phyloP scores from a whole-genome alignment of 2,888 invertebrate genomes.

The Steinernema hermaphroditum region DNA sequence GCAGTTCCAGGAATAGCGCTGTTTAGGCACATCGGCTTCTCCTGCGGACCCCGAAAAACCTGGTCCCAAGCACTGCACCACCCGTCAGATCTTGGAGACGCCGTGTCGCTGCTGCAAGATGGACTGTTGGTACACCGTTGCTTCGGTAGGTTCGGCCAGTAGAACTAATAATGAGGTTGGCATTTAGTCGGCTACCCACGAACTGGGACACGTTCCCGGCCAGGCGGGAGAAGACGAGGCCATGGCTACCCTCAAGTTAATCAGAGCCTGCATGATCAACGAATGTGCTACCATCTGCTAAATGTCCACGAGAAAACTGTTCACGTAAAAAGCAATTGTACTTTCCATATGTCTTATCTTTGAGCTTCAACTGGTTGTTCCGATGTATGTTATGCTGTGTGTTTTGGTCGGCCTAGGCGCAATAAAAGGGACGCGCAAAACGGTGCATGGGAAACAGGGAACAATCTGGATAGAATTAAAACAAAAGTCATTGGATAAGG shows the following conservation, averaged over 20 bases:
- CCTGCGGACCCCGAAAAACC: neutral
- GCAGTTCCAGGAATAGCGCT: too few relatives aligned
- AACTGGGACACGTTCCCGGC: slow-evolving; percentile 65
- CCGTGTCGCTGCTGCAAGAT: slow-evolving; percentile 65
- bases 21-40: too few relatives aligned
- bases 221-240: slow-evolving; percentile 65
- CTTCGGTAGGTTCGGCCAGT: slow-evolving; percentile 47
- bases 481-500: too few relatives aligned
- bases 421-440: too few relatives aligned
- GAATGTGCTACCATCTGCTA: slow-evolving; percentile 56
- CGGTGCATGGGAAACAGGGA: too few relatives aligned
- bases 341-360: too few relatives aligned
- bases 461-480: too few relatives aligned
- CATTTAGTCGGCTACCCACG: slow-evolving; percentile 61
- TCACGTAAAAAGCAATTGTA: neutral
- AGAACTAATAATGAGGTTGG: neutral
- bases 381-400: too few relatives aligned
- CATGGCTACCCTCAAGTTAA: slow-evolving; percentile 61
- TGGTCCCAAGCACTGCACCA: slow-evolving; percentile 30
- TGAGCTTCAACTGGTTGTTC: too few relatives aligned
- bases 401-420: too few relatives aligned
- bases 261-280: slow-evolving; percentile 63
- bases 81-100: slow-evolving; percentile 47
- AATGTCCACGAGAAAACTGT: neutral
- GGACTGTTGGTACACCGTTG: slow-evolving; percentile 64